Percentiles rank a stretch among this genome's conserved stretches.
phyloP scores from a whole-genome alignment of 2,113 vertebrate species.

The Nothobranchius furzeri region DNA sequence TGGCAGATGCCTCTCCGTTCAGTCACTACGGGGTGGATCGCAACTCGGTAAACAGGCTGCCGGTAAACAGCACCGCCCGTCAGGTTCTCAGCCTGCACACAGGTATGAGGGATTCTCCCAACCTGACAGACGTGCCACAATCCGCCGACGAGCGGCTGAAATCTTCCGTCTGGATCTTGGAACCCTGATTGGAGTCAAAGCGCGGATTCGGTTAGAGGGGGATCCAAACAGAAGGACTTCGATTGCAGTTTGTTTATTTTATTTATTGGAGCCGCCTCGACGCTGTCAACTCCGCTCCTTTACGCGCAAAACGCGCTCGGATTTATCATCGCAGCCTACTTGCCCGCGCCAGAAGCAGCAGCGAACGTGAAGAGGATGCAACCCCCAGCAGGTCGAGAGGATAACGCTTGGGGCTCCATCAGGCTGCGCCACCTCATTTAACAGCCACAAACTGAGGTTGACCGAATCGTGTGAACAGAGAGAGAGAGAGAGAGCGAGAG shows the following conservation, averaged over 20 bases:
- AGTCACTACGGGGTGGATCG: conserved; percentile 45
- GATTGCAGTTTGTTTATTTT: background rate
- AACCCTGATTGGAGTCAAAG: background rate
- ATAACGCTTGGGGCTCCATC: conserved; percentile 48
- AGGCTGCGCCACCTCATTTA: conserved; percentile 52
- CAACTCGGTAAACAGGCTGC: conserved; percentile 17
- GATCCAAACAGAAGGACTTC: background rate
- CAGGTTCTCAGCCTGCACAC: conserved; percentile 28
- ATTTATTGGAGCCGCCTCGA: background rate
- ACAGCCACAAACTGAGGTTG: conserved; percentile 11
- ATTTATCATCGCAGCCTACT: conserved; percentile 33
- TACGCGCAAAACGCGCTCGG: conserved; percentile 60
- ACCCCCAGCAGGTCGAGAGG: conserved; percentile 44
- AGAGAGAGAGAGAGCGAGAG: background rate
- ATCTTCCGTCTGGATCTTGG: conserved; percentile 36
- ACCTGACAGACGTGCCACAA: conserved; percentile 32
- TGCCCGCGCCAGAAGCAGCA: conserved; percentile 9
- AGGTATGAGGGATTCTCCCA: conserved; percentile 48
- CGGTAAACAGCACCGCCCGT: conserved; percentile 24
- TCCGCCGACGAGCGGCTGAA: conserved; percentile 11
- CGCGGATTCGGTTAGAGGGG: conserved; percentile 2
- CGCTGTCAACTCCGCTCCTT: conserved; percentile 37
- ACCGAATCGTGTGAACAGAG: conserved; percentile 18
- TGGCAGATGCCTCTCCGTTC: conserved; percentile 35
- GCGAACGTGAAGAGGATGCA: conserved; percentile 55